Percentiles rank a stretch among this genome's conserved stretches.
These are phyloP conservation scores for Globia sparganii DNA, from an alignment of 2,888 invertebrate species.

Conservation along the genomic window DNA sequence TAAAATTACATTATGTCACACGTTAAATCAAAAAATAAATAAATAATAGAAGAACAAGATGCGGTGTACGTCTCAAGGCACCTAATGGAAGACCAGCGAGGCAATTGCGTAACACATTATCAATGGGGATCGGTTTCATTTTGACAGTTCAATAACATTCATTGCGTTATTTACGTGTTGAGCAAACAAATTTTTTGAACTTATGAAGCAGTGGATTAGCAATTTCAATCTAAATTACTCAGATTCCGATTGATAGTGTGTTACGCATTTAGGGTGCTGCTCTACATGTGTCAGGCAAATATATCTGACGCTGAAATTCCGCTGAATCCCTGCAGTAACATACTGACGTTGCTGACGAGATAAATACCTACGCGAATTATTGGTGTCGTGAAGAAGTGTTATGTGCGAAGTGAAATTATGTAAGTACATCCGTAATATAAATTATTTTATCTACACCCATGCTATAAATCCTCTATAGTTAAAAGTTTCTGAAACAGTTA, in stretches of 20 bases:
- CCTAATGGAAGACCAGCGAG: neutral
- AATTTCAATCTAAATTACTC: no score
- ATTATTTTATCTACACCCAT: neutral
- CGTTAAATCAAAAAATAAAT: neutral
- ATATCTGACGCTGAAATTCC: neutral
- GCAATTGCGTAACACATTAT: no score
- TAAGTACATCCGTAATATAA: neutral
- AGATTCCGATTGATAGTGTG: no score
- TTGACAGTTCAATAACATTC: no score
- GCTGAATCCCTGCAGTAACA: neutral
- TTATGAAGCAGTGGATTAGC: no score
- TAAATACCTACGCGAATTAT: neutral
- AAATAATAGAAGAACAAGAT: neutral
- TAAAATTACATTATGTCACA: neutral
- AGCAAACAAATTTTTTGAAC: no score
- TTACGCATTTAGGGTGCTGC: no score
- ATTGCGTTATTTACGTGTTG: no score
- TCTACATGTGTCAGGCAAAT: neutral
- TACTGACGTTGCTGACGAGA: neutral
- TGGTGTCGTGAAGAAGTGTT: neutral
- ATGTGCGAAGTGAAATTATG: neutral
- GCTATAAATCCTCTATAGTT: no score
- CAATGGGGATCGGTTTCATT: no score
- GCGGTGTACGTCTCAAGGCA: neutral
- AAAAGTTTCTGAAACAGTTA: no score